Conservation (phyloP, 2,888 invertebrate species). For the Synanthedon formicaeformis region DNA sequence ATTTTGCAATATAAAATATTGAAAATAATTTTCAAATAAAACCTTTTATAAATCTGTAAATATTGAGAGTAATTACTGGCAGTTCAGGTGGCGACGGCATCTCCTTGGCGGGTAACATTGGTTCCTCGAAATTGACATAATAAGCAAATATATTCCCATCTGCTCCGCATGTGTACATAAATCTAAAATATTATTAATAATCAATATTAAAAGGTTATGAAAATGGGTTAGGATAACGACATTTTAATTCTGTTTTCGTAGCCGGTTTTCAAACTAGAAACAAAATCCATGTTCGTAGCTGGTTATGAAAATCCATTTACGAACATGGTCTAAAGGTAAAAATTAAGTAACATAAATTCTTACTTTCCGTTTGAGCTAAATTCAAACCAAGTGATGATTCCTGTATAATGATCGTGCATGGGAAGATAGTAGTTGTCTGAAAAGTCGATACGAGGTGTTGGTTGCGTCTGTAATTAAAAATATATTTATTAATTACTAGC, state of each 20-base stretch:
- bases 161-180: constrained; percentile 73
- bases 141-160: constrained; percentile 86
- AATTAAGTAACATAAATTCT: constrained; percentile 13
- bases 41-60: not conserved
- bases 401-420: constrained; percentile 82
- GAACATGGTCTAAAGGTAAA: not conserved
- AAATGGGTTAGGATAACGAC: no score
- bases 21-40: no score
- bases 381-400: constrained; percentile 73
- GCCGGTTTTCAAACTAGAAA: no score
- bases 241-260: no score
- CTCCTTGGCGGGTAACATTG: constrained; percentile 19
- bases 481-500: no score
- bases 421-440: constrained; percentile 75
- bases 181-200: constrained; percentile 21
- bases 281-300: no score
- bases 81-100: constrained; percentile 14
- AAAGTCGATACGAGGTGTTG: constrained; percentile 52
- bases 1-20: no score
- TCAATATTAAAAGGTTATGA: no score
- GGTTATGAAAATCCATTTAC: no score
- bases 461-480: constrained; percentile 33
- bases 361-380: constrained; percentile 73
- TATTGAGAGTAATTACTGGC: constrained; percentile 22
- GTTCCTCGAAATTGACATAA: constrained; percentile 58